Evolutionary conservation across 2,113 vertebrate genomes (phyloP).

Genomic region (Toxostoma redivivum): DNA sequence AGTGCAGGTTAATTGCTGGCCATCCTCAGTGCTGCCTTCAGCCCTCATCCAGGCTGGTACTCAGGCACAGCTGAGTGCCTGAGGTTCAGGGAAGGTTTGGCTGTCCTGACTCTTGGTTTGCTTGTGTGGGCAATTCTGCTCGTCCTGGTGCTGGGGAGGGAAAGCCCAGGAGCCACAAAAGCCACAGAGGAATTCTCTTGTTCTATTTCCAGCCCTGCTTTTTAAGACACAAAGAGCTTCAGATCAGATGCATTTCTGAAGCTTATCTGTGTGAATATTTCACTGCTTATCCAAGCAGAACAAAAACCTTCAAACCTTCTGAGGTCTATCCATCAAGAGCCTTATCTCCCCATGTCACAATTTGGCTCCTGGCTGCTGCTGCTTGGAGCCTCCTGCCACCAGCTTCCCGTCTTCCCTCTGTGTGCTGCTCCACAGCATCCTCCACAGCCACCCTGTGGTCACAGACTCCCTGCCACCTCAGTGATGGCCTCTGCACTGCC

Average conservation of each 20-base stretch:
- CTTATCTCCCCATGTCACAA: conserved; percentile 31
- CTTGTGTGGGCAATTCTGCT: background rate
- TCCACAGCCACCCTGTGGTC: background rate
- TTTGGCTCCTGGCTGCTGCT: background rate
- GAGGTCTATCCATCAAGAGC: conserved; percentile 52
- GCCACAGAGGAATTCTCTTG: background rate
- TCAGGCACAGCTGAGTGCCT: background rate
- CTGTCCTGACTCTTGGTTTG: background rate
- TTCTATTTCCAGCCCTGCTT: conserved; percentile 15
- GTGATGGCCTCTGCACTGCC: background rate
- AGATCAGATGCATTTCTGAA: conserved; percentile 30
- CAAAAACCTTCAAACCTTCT: conserved; percentile 36
- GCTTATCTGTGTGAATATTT: conserved; percentile 43
- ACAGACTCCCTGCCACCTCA: background rate
- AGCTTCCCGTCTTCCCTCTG: background rate
- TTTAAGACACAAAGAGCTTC: conserved; percentile 18
- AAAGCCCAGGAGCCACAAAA: background rate
- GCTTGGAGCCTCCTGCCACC: background rate
- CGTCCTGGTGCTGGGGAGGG: background rate
- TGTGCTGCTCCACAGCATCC: background rate
- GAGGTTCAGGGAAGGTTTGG: background rate
- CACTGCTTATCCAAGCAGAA: conserved; percentile 8
- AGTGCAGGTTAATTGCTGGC: background rate
- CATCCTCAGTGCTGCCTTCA: background rate
- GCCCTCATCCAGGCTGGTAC: background rate